Evolutionary conservation across 2,797 vertebrate genomes (phyloP).

Genomic region (Sebastes miniatus): DNA sequence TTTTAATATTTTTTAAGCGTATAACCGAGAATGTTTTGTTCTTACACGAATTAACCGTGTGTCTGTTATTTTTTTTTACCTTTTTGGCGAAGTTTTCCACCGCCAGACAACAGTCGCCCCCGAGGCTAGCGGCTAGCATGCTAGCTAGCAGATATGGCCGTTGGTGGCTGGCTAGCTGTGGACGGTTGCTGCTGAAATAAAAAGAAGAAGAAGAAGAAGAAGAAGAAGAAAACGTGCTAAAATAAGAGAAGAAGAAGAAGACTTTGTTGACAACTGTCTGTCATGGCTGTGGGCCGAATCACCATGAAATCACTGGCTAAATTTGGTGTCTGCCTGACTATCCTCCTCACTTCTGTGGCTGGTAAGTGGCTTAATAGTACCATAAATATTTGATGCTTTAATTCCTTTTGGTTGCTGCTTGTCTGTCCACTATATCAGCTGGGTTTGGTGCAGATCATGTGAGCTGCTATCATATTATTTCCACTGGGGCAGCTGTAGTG

Average conservation of each 20-base stretch:
- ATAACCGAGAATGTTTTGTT: background rate
- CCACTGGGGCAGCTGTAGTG: background rate
- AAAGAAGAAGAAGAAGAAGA: conserved; percentile 16
- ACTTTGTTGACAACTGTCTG: conserved; percentile 17
- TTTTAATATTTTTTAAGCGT: background rate
- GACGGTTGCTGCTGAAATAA: conserved; percentile 59
- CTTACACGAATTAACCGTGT: background rate
- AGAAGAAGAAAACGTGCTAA: background rate
- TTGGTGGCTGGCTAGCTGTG: conserved; percentile 43
- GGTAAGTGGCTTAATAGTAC: conserved; percentile 69
- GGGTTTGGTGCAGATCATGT: no score
- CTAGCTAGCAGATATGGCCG: conserved; percentile 66
- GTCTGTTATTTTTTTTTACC: conserved; percentile 10
- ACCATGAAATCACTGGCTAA: conserved; percentile 74
- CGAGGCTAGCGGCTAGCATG: conserved; percentile 62
- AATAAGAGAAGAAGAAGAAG: conserved; percentile 12
- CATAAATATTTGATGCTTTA: no score
- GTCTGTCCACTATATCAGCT: no score
- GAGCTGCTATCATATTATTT: background rate
- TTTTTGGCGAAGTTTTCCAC: conserved; percentile 65
- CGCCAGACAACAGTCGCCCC: conserved; percentile 55
- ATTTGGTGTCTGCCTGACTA: conserved; percentile 74
- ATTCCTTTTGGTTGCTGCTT: no score
- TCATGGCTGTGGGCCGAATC: conserved; percentile 67
- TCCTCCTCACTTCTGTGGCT: conserved; percentile 79